Conservation (phyloP, 2,113 vertebrate species). For the human (Homo sapiens) region DNA sequence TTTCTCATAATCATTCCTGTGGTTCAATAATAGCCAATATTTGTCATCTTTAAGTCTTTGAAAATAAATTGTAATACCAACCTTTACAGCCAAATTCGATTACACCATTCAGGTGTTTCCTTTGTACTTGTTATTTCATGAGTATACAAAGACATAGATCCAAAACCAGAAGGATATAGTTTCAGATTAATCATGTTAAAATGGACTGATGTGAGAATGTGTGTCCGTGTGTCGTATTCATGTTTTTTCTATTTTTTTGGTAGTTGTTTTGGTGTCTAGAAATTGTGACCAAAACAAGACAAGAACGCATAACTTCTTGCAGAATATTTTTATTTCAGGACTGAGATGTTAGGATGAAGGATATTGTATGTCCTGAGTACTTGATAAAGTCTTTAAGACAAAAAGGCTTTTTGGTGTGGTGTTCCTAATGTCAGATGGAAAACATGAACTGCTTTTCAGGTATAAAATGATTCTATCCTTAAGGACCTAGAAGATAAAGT, state of each 20-base stretch:
- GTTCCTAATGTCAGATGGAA: neutral
- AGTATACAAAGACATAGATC: neutral
- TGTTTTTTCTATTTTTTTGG: neutral
- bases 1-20: neutral
- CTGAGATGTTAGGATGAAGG: neutral
- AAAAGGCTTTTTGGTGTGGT: neutral
- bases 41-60: neutral
- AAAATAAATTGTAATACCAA: constrained; percentile 24
- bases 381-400: constrained; percentile 5
- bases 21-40: neutral
- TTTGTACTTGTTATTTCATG: neutral
- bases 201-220: neutral
- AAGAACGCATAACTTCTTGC: neutral
- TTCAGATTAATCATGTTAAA: neutral
- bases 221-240: neutral
- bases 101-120: neutral
- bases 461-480: neutral
- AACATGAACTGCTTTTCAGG: neutral
- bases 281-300: neutral
- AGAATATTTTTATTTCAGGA: constrained; percentile 51
- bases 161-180: neutral
- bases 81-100: neutral
- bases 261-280: constrained; percentile 15
- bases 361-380: neutral
- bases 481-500: neutral